These are phyloP conservation scores for Drosophila pseudoananassae DNA, from an alignment of 1,140 invertebrate genomes.

Conservation along the genomic window DNA sequence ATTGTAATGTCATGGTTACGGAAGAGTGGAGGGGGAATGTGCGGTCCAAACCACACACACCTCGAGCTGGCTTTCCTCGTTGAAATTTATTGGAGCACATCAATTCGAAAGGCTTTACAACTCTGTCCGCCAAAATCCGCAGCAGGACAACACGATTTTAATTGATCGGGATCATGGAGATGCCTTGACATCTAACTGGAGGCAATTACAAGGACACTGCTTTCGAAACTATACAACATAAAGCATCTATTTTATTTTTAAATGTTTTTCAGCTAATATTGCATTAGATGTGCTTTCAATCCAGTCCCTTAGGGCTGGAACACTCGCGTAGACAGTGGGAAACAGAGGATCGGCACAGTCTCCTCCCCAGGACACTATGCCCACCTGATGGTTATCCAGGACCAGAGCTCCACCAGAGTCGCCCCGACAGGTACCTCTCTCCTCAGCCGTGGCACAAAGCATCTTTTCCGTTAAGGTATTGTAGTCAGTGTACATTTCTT, in stretches of 20 bases:
- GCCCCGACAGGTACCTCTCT: conserved; percentile 5
- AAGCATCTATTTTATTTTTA: not conserved
- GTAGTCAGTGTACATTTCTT: conserved; percentile 1
- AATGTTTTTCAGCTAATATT: not conserved
- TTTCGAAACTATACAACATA: not conserved
- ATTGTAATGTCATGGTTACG: conserved; percentile 15
- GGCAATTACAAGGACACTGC: conserved; percentile 17
- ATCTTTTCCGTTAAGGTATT: not conserved
- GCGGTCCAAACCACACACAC: conserved; percentile 7
- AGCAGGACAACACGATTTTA: conserved; percentile 15
- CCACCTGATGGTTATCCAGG: not conserved
- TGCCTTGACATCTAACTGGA: not conserved
- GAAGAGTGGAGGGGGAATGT: not conserved
- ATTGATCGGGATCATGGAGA: conserved; percentile 3
- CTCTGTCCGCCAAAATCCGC: conserved; percentile 10
- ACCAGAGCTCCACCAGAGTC: conserved; percentile 21
- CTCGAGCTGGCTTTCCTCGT: conserved; percentile 21
- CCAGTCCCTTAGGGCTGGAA: conserved; percentile 14
- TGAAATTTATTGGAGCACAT: conserved; percentile 49
- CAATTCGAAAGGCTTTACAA: conserved; percentile 26
- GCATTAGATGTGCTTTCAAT: not conserved
- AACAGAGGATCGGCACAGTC: conserved; percentile 9
- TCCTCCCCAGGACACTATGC: conserved; percentile 19
- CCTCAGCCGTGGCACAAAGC: not conserved
- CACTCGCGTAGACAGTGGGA: conserved; percentile 17